Evolutionary conservation across 1,140 invertebrate species (phyloP).

Genomic region (Daktulosphaira vitifoliae): DNA sequence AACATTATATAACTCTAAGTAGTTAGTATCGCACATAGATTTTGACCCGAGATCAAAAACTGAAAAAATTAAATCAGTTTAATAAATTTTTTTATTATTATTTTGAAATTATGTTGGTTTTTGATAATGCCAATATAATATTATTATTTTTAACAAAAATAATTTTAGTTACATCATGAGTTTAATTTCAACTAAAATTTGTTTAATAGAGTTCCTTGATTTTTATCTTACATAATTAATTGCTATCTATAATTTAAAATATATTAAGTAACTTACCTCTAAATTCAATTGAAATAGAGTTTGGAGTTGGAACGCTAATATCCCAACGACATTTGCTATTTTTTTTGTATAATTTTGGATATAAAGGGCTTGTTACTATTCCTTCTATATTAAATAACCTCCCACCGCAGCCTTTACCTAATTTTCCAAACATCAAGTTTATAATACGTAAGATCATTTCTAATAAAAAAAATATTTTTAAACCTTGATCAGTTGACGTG

Average conservation of each 20-base stretch:
- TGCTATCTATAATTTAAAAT: too few species aligned
- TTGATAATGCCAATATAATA: too few species aligned
- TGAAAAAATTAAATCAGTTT: not conserved
- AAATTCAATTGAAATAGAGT: conserved; percentile 62
- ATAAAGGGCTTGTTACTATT: conserved; percentile 62
- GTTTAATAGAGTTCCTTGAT: too few species aligned
- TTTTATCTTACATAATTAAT: too few species aligned
- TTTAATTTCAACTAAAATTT: too few species aligned
- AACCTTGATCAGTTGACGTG: conserved; percentile 16
- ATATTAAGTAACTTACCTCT: conserved; percentile 44
- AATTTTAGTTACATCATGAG: too few species aligned
- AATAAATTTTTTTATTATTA: too few species aligned
- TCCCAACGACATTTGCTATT: conserved; percentile 64
- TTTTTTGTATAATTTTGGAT: conserved; percentile 58
- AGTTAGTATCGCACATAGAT: not conserved
- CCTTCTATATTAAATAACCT: conserved; percentile 80
- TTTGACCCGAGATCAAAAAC: not conserved
- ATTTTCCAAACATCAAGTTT: too few species aligned
- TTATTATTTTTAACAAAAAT: too few species aligned
- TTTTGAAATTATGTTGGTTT: too few species aligned
- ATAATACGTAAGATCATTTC: too few species aligned
- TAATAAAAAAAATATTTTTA: too few species aligned
- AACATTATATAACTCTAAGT: not conserved
- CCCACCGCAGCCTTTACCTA: conserved; percentile 49
- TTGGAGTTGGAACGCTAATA: conserved; percentile 55